Percentiles rank a stretch among this genome's conserved stretches.
These are phyloP conservation scores for Kryptolebias ocellatus DNA, from an alignment of 2,797 vertebrate genomes.

Conservation along the genomic window DNA sequence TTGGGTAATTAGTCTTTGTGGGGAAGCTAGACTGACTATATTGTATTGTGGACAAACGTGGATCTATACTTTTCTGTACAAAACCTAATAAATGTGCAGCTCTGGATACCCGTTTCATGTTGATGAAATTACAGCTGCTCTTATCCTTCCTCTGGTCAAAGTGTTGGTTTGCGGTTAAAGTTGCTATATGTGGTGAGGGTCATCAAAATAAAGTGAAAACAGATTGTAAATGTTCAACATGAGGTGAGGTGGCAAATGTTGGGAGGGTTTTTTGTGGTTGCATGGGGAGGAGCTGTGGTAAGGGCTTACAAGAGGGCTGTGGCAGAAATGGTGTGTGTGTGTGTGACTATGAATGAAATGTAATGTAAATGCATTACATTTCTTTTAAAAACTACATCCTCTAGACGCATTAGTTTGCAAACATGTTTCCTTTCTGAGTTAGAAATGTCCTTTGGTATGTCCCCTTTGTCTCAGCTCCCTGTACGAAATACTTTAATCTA, in stretches of 20 bases:
- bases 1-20: no score
- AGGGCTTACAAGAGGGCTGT: slow-evolving; percentile 15
- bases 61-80: no score
- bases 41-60: no score
- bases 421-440: no score
- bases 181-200: slow-evolving; percentile 31
- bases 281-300: slow-evolving; percentile 36
- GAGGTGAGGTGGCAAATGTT: slow-evolving; percentile 36
- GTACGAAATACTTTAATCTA: no score
- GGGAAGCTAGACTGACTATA: no score
- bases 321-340: background rate
- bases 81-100: background rate
- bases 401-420: no score
- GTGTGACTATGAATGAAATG: background rate
- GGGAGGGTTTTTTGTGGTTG: slow-evolving; percentile 37
- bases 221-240: slow-evolving; percentile 30
- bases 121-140: background rate
- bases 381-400: no score
- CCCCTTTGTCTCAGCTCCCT: no score
- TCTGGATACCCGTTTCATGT: background rate
- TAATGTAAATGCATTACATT: background rate
- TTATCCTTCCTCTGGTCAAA: slow-evolving; percentile 38
- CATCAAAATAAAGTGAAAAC: slow-evolving; percentile 35
- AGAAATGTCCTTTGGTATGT: no score
- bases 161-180: slow-evolving; percentile 24